A percentile compares a stretch with the other conserved stretches of the same genome.
Evolutionary conservation across 2,888 invertebrate species (phyloP).

Genomic region (Emmelina monodactyla): DNA sequence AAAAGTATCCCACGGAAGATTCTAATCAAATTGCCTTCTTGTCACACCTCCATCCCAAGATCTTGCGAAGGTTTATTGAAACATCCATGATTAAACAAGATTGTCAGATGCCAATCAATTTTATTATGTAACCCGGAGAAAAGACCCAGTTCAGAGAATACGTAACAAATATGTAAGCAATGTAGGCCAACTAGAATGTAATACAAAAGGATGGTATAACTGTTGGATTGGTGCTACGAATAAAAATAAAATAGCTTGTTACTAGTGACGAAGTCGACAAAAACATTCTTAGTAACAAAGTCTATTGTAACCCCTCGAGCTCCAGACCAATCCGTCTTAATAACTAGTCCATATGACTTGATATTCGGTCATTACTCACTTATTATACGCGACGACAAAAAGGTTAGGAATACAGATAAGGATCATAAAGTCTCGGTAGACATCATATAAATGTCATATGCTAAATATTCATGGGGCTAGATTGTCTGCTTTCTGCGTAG

Average conservation of each 20-base stretch:
- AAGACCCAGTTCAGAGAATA: too few relatives aligned
- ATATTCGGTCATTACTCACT: conserved; percentile 1
- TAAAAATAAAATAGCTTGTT: too few relatives aligned
- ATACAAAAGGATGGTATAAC: too few relatives aligned
- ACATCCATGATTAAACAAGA: not conserved
- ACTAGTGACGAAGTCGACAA: too few relatives aligned
- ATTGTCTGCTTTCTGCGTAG: conserved; percentile 21
- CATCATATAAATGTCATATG: not conserved
- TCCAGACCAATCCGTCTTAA: not conserved
- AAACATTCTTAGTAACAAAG: too few relatives aligned
- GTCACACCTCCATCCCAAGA: conserved; percentile 42
- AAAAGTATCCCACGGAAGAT: too few relatives aligned
- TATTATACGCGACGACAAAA: conserved; percentile 19
- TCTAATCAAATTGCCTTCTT: too few relatives aligned
- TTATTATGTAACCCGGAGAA: not conserved
- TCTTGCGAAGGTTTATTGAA: conserved; percentile 30
- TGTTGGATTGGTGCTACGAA: too few relatives aligned
- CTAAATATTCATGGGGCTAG: conserved; percentile 56
- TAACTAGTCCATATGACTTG: not conserved
- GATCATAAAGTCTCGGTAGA: conserved; percentile 29
- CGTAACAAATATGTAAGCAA: too few relatives aligned
- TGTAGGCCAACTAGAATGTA: too few relatives aligned
- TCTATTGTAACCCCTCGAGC: too few relatives aligned
- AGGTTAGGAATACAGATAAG: conserved; percentile 25
- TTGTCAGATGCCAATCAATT: conserved; percentile 35